Evolutionary conservation across 1,140 invertebrate genomes (phyloP).

Genomic region (Anastrepha ludens): DNA sequence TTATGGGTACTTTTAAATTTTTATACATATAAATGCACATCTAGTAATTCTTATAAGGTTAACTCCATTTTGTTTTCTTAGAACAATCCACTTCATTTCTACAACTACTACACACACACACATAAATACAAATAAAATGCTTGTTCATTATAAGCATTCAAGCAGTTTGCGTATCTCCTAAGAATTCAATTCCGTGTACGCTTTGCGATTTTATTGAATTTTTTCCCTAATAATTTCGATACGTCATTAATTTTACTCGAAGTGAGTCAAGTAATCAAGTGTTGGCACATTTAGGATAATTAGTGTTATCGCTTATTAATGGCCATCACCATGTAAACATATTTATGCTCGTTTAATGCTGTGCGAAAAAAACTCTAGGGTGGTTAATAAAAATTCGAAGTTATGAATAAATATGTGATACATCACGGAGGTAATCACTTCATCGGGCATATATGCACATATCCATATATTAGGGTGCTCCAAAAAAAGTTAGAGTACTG

Average conservation of each 20-base stretch:
- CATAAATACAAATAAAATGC: background rate
- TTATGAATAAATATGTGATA: too few species aligned
- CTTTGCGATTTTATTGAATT: background rate
- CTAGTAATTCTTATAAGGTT: too few species aligned
- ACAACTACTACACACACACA: background rate
- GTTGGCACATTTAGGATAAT: conserved; percentile 26
- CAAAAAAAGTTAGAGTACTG: too few species aligned
- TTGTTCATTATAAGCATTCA: background rate
- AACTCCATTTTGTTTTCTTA: background rate
- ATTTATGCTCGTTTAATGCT: too few species aligned
- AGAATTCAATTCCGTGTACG: background rate
- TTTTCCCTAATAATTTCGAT: background rate
- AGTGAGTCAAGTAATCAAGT: background rate
- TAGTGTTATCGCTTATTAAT: conserved; percentile 43
- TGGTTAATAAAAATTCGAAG: too few species aligned
- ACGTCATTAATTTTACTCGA: background rate
- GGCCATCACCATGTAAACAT: background rate
- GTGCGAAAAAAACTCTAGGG: too few species aligned
- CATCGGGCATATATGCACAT: too few species aligned
- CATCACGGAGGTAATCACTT: too few species aligned
- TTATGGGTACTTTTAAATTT: too few species aligned
- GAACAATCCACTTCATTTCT: background rate
- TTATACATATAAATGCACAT: too few species aligned
- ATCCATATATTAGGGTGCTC: too few species aligned
- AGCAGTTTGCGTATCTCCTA: background rate